A percentile compares a stretch with the other conserved stretches of the same genome.
These are phyloP conservation scores for Rhogogaster chlorosoma DNA, from an alignment of 2,888 invertebrate genomes.

Conservation along the genomic window DNA sequence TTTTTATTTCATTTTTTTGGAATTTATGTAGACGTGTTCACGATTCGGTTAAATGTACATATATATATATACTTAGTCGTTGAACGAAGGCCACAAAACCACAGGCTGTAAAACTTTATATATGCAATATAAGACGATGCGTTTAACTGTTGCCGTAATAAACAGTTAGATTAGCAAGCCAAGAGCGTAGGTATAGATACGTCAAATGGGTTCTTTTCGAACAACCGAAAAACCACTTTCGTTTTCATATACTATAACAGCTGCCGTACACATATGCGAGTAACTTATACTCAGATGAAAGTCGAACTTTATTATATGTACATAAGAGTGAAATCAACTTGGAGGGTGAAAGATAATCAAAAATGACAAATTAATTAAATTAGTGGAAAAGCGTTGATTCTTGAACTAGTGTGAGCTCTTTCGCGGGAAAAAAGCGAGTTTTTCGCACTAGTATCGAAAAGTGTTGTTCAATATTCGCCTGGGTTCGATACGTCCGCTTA, in stretches of 20 bases:
- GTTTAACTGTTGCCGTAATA: slow-evolving; percentile 25
- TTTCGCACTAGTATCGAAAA: too few species aligned
- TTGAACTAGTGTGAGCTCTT: too few species aligned
- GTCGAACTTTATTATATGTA: not conserved
- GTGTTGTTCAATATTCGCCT: too few species aligned
- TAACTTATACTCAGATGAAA: not conserved
- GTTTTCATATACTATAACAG: not conserved
- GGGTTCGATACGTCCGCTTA: too few species aligned
- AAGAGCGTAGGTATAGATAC: not conserved
- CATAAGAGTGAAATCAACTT: too few species aligned
- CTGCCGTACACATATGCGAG: not conserved
- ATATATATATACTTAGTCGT: not conserved
- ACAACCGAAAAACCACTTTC: not conserved
- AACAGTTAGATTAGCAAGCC: slow-evolving; percentile 3
- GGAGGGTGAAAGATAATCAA: too few species aligned
- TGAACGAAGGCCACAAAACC: slow-evolving; percentile 39
- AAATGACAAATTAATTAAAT: too few species aligned
- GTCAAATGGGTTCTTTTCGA: not conserved
- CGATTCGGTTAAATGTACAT: not conserved
- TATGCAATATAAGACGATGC: slow-evolving; percentile 7
- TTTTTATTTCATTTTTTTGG: not conserved
- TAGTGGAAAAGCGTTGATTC: too few species aligned
- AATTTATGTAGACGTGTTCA: not conserved
- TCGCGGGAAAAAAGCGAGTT: too few species aligned
- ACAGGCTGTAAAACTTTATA: slow-evolving; percentile 19